A percentile compares a stretch with the other conserved stretches of the same genome.
These are phyloP conservation scores for Aphelenchoides bicaudatus DNA, from an alignment of 2,888 invertebrate species.

Conservation along the genomic window DNA sequence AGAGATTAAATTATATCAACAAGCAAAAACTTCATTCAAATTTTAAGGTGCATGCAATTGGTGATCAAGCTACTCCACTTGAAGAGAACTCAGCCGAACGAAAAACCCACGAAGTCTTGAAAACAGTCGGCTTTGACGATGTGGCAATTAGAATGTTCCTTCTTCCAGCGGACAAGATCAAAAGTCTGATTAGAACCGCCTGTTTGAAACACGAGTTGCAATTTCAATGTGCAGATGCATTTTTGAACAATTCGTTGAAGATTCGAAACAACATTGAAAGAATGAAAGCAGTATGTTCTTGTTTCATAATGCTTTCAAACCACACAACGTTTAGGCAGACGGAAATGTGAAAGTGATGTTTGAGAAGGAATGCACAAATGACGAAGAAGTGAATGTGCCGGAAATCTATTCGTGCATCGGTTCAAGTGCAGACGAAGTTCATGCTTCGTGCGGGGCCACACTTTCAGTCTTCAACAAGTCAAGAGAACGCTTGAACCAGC, in stretches of 20 bases:
- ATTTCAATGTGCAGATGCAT: constrained; percentile 36
- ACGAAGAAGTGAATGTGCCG: constrained; percentile 13
- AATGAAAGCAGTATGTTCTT: constrained; percentile 26
- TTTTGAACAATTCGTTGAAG: constrained; percentile 25
- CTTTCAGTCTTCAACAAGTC: constrained; percentile 28
- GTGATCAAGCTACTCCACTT: not conserved
- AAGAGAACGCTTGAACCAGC: constrained; percentile 27
- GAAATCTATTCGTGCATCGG: constrained; percentile 27
- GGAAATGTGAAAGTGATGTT: constrained; percentile 39
- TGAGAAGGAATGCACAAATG: constrained; percentile 28
- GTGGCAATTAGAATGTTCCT: constrained; percentile 24
- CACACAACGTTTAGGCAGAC: constrained; percentile 29
- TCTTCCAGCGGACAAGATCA: constrained; percentile 22
- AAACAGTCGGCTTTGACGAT: constrained; percentile 18
- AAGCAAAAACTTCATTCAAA: no score
- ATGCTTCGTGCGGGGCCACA: not conserved
- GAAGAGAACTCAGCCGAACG: not conserved
- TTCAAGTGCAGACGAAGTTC: constrained; percentile 14
- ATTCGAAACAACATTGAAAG: constrained; percentile 29
- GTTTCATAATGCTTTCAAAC: constrained; percentile 15
- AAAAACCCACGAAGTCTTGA: constrained; percentile 10
- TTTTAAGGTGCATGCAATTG: no score
- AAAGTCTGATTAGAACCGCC: constrained; percentile 25
- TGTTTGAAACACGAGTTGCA: constrained; percentile 39
- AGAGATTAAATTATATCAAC: no score